Evolutionary conservation across 2,113 vertebrate genomes (phyloP).

Genomic region (Elaphurus davidianus): DNA sequence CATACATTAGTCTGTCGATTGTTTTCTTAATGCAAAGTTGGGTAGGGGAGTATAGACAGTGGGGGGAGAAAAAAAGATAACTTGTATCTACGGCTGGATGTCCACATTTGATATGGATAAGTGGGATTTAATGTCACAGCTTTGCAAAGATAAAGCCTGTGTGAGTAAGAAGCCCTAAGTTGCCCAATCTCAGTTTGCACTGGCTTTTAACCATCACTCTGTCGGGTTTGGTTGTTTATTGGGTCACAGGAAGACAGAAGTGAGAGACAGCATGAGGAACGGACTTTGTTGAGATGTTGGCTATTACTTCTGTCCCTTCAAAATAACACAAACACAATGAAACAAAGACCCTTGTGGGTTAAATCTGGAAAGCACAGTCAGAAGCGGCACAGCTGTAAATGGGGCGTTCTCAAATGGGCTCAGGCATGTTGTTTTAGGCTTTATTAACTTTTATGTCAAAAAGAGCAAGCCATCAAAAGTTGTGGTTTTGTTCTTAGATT

Average conservation of each 20-base stretch:
- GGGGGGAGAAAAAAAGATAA: conserved; percentile 62
- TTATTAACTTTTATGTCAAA: neutral
- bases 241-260: neutral
- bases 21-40: conserved; percentile 80
- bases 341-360: fast-evolving
- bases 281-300: neutral
- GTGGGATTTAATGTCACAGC: conserved; percentile 77
- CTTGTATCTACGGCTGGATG: conserved; percentile 79
- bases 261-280: neutral
- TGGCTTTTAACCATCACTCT: neutral
- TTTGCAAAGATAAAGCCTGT: conserved; percentile 73
- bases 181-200: conserved; percentile 1
- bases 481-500: neutral
- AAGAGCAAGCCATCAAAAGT: neutral
- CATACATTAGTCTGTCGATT: conserved; percentile 84
- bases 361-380: neutral
- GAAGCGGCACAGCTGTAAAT: fast-evolving
- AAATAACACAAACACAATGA: neutral
- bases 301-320: neutral
- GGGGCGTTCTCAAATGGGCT: neutral
- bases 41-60: conserved; percentile 59
- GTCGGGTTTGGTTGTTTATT: neutral
- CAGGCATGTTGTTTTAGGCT: neutral
- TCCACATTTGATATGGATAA: conserved; percentile 83
- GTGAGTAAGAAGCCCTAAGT: conserved; percentile 63